Evolutionary conservation across 1,140 invertebrate genomes (phyloP).

Genomic region (Mercenaria mercenaria): DNA sequence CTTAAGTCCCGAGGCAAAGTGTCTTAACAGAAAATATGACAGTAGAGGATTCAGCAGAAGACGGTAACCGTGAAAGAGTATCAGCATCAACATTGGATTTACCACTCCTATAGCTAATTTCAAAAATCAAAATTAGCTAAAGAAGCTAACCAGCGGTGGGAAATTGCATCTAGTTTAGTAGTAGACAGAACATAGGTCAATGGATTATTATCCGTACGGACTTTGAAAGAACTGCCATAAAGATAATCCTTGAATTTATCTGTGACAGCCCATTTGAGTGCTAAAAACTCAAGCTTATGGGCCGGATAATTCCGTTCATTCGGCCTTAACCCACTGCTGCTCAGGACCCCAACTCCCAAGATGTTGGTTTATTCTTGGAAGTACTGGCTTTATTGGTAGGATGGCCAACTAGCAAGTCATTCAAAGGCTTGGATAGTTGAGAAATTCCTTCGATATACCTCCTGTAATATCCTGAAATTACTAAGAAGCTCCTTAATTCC

Average conservation of each 20-base stretch:
- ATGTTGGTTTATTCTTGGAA: no score
- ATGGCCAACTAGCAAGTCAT: neutral
- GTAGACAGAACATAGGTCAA: constrained; percentile 39
- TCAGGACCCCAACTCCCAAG: neutral
- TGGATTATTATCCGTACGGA: neutral
- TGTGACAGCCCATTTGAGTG: constrained; percentile 48
- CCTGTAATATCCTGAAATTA: neutral
- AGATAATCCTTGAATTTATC: constrained; percentile 62
- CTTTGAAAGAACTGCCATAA: neutral
- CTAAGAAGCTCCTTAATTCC: neutral
- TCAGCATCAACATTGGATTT: constrained; percentile 11
- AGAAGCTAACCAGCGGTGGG: constrained; percentile 33
- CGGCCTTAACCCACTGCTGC: neutral
- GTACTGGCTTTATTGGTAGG: neutral
- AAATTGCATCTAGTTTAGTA: constrained; percentile 48
- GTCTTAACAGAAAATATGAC: neutral
- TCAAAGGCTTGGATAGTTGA: neutral
- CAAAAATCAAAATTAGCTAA: neutral
- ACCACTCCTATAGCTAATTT: neutral
- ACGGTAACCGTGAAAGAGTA: neutral
- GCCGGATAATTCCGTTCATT: constrained; percentile 4
- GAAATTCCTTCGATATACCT: neutral
- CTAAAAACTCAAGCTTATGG: constrained; percentile 58
- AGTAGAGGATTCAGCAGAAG: neutral
- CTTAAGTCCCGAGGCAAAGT: neutral